Conservation (phyloP, 2,888 invertebrate species). For the Spisula subtruncata region DNA sequence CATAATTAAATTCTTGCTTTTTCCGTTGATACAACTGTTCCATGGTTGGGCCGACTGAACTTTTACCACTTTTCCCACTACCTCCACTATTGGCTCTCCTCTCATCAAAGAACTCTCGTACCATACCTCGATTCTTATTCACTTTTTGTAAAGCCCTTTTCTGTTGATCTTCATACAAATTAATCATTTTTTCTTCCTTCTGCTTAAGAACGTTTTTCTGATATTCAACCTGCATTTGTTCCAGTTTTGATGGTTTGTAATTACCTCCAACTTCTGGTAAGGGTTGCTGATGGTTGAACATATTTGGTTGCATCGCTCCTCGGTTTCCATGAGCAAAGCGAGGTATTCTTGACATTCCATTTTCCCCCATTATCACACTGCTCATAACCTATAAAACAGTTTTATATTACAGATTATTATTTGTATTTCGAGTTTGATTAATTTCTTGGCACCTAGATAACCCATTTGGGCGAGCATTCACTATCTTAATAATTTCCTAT, state of each 20-base stretch:
- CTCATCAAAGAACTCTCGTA: conserved; percentile 78
- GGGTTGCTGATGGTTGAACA: conserved; percentile 39
- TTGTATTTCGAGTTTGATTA: no score
- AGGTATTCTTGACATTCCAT: conserved; percentile 63
- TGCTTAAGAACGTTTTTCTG: conserved; percentile 82
- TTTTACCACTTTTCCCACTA: conserved; percentile 31
- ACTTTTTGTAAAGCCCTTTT: conserved; percentile 73
- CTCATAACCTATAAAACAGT: conserved; percentile 49
- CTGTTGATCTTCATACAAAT: conserved; percentile 81
- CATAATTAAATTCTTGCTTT: conserved; percentile 44
- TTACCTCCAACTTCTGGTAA: conserved; percentile 38
- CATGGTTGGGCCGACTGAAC: conserved; percentile 71
- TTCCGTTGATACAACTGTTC: conserved; percentile 77
- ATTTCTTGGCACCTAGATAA: no score
- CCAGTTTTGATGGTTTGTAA: conserved; percentile 77
- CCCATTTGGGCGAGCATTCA: no score
- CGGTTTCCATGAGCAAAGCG: conserved; percentile 38
- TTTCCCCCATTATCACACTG: conserved; percentile 49
- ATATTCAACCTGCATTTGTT: conserved; percentile 80
- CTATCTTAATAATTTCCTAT: no score
- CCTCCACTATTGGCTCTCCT: conserved; percentile 65
- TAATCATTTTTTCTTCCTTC: conserved; percentile 82
- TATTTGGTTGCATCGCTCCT: conserved; percentile 17
- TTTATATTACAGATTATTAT: no score
- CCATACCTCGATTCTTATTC: conserved; percentile 63